These are phyloP conservation scores for Serrognathus titanus DNA, from an alignment of 2,888 invertebrate species.

Conservation along the genomic window DNA sequence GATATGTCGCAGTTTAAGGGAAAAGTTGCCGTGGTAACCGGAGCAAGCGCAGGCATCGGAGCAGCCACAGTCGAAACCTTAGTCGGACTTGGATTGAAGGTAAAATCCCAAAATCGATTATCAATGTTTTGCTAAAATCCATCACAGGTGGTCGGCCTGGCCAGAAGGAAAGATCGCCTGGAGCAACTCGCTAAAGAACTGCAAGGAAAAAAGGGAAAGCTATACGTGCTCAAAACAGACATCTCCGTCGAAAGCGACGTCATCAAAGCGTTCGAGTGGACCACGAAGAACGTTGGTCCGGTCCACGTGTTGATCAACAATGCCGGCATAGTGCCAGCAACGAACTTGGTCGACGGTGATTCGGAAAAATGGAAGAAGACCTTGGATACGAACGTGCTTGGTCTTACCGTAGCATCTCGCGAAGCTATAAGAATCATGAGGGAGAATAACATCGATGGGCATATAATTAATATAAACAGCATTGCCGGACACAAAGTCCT, in stretches of 20 bases:
- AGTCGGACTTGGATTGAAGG: too few relatives aligned
- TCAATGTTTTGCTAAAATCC: too few relatives aligned
- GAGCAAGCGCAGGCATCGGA: too few relatives aligned
- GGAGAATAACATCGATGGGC: slow-evolving; percentile 32
- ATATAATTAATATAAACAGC: slow-evolving; percentile 38
- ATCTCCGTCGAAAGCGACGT: slow-evolving; percentile 17
- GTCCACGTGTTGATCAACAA: slow-evolving; percentile 20
- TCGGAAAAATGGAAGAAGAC: slow-evolving; percentile 8
- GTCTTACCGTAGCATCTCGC: slow-evolving; percentile 27
- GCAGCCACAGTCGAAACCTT: too few relatives aligned
- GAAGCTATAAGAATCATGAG: slow-evolving; percentile 35
- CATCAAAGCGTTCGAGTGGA: slow-evolving; percentile 20
- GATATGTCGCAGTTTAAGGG: too few relatives aligned
- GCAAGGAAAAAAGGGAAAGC: slow-evolving; percentile 5
- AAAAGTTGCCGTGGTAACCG: too few relatives aligned
- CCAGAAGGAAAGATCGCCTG: too few relatives aligned
- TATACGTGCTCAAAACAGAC: slow-evolving; percentile 15
- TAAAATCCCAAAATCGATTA: too few relatives aligned
- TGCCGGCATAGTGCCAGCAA: slow-evolving; percentile 7
- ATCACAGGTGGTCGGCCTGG: too few relatives aligned
- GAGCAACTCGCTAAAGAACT: too few relatives aligned
- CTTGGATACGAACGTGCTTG: slow-evolving; percentile 15
- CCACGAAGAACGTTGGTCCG: slow-evolving; percentile 14
- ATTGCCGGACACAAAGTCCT: slow-evolving; percentile 32
- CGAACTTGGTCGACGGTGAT: slow-evolving; percentile 9